phyloP scores from a whole-genome alignment of 2,888 invertebrate species.

The Rhamphomyia laevipes region DNA sequence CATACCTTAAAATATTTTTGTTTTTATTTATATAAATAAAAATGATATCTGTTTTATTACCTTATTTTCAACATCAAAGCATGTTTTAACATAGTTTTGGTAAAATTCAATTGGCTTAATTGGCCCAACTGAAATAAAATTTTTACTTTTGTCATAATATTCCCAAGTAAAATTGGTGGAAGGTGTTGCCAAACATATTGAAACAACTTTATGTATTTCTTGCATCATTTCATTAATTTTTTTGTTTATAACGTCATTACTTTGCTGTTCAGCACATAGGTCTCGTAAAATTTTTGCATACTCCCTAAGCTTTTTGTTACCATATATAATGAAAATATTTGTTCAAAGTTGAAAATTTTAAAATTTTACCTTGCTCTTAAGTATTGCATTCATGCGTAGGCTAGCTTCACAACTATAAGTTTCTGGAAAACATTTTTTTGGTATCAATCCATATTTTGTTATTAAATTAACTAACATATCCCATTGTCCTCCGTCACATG shows the following conservation, averaged over 20 bases:
- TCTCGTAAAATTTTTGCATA: slow-evolving; percentile 62
- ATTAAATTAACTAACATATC: slow-evolving; percentile 83
- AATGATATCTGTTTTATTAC: slow-evolving; percentile 31
- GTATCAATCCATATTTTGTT: slow-evolving; percentile 77
- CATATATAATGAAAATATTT: slow-evolving; percentile 1
- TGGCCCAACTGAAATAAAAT: slow-evolving; percentile 59
- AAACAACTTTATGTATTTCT: slow-evolving; percentile 67
- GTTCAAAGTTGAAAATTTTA: not conserved
- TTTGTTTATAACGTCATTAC: slow-evolving; percentile 49
- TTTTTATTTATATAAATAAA: not conserved
- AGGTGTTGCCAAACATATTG: slow-evolving; percentile 73
- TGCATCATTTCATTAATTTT: slow-evolving; percentile 59
- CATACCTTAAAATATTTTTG: slow-evolving; percentile 49
- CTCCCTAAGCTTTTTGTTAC: slow-evolving; percentile 53
- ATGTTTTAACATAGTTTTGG: slow-evolving; percentile 59
- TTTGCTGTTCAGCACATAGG: slow-evolving; percentile 46
- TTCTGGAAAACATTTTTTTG: slow-evolving; percentile 80
- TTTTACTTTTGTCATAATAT: slow-evolving; percentile 72
- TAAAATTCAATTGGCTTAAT: slow-evolving; percentile 73
- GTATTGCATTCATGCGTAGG: slow-evolving; percentile 60
- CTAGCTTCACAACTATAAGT: slow-evolving; percentile 66
- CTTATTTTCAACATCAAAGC: slow-evolving; percentile 73
- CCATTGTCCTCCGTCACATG: slow-evolving; percentile 83
- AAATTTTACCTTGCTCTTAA: slow-evolving; percentile 63
- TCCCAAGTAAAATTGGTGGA: slow-evolving; percentile 69